Evolutionary conservation across 92 coral and sea anemone genomes (phyloP), one percentile per base, ranked within the genome.

Genomic region (Anthopleura xanthogrammica): DNA sequence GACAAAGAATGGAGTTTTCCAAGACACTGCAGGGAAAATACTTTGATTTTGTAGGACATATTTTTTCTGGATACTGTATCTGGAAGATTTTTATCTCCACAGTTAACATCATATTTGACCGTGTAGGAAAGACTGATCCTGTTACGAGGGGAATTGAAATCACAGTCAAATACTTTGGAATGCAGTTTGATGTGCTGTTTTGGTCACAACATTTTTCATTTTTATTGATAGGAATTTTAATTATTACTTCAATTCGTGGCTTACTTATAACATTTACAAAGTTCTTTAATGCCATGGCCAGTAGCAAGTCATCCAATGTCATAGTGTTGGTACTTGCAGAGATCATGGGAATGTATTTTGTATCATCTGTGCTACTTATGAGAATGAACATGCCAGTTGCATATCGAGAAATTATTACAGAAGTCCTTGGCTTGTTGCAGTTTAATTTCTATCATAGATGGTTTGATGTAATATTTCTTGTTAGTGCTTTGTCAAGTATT

Each of bases 261-360:
- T 94, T 96, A 29, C 90, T 96, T 0, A 96, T 96, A 57, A 96
- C 99, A 22, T 86, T 96, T 80, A 96, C 99, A 64, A 96, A 96
- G 86, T 96, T 96, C 85, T 96, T 96, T 84, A 96, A 96, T 89
- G 97, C 99, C 16, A 96, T 96, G 90, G 99, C 99, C 5, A 96
- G 99, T 58, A 95, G 96, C 39, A 96, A 96, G 86, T 96, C 99
- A 2, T 96, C 99, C 0, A 96, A 94, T 83, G 85, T 96, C 23
- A 96, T 96, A 68, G 99, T 96, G 11, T 83, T 96, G 68, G 93
- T 91, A 48, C 86, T 96, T 19, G 99, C 99, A 20, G 95, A 96
- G 82, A 96, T 96, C 60, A 96, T 96, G 99, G 99, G 99, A 4
- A 96, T 96, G 99, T 96, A 96, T 78, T 94, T 96, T 91, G 99